These are phyloP conservation scores for Burhinus bistriatus DNA, from an alignment of 2,113 vertebrate genomes.

Conservation along the genomic window DNA sequence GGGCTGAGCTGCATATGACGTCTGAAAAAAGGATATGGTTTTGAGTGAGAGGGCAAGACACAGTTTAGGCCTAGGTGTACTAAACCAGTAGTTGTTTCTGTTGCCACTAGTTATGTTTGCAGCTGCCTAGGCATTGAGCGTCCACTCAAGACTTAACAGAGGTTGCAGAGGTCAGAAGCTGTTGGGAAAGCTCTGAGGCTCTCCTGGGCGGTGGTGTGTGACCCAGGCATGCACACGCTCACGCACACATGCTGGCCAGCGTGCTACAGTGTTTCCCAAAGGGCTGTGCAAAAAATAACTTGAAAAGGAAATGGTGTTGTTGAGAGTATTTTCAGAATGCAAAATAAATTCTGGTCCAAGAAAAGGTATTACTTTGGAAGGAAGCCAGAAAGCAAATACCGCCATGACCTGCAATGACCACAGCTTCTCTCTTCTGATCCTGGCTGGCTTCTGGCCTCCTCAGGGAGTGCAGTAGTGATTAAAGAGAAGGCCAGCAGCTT, in stretches of 20 bases:
- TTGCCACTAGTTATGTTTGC: not conserved
- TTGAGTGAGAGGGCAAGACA: not conserved
- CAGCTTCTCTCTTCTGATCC: not conserved
- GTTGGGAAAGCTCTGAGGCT: not conserved
- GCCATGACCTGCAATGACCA: constrained; percentile 45
- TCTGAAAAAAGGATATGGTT: not conserved
- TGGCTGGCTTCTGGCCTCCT: not conserved
- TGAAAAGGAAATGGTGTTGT: constrained; percentile 35
- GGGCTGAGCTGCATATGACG: not conserved
- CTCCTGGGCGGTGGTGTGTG: not conserved
- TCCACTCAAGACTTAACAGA: not conserved
- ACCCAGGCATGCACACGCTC: not conserved
- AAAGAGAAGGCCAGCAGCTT: not conserved
- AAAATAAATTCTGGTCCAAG: constrained; percentile 50
- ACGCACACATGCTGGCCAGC: not conserved
- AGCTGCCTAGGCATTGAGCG: not conserved
- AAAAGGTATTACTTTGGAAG: constrained; percentile 45
- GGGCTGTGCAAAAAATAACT: constrained; percentile 36
- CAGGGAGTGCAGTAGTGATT: not conserved
- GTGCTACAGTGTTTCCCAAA: not conserved
- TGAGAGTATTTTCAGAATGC: constrained; percentile 49
- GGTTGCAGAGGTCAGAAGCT: not conserved
- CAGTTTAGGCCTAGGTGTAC: not conserved
- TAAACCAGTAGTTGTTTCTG: not conserved
- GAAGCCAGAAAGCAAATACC: constrained; percentile 11